Base-by-base conservation (phyloP, 2,113 vertebrate species). In the Tetraodon nigroviridis region DNA sequence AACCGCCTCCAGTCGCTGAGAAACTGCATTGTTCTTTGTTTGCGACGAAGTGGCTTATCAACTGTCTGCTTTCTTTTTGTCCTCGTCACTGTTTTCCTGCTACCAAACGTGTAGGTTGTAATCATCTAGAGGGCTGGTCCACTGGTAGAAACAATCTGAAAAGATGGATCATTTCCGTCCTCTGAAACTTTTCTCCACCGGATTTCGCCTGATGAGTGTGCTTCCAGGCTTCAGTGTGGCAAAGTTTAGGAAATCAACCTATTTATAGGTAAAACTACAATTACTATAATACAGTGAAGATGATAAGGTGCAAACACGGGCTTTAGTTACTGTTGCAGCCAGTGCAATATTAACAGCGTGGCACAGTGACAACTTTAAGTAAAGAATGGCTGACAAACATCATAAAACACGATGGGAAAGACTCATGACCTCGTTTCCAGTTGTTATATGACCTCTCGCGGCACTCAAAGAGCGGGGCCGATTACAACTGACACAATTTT, bases 1-100 rank as follows among this genome's bases (percentile, higher is more conserved):
- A 59, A 60, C 74, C 54, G 55, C 42, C 45, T 41, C 56, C 73
- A 71, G 65, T 51, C 55, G 51, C 66, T 20, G 47, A 45, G 27
- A n/a, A 55, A 46, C 50, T 60, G 55, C 24, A 51, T 41, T 48
- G 49, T 66, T 63, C 49, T 70, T 69, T 58, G 24, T 42, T 55
- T 14, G 12, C 48, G 49, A 55, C 60, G 55, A 56, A 37, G 32
- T 11, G 32, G 32, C 32, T 12, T 37, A 10, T 37, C 1, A 57
- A 17, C 47, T 6, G 6, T 46, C 24, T 51, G 47, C 12, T 4
- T 41, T 6, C 41, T 47, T 21, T 55, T 51, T 54, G 27, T 48
- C n/a, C 55, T 27, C 17, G 8, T 27, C 7, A 15, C 7, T 46
- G 20, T 51, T 18, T 11, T 48, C 55, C 24, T 59, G 53, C 51